These are phyloP conservation scores for Empidonax alnorum DNA, from an alignment of 2,113 vertebrate species.

Conservation along the genomic window DNA sequence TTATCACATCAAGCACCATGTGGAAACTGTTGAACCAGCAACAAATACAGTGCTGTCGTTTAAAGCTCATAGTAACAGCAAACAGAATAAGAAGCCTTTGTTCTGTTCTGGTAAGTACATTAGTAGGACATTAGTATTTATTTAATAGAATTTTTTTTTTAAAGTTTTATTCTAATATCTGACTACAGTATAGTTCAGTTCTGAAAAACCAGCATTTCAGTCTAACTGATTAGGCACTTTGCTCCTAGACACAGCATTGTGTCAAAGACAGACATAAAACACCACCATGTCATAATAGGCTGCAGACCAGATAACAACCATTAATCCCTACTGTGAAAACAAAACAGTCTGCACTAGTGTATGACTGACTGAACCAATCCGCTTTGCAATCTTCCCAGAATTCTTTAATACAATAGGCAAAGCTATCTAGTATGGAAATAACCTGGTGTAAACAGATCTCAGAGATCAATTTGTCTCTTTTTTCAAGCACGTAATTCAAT, in stretches of 20 bases:
- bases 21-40: neutral
- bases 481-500: neutral
- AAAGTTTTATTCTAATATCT: neutral
- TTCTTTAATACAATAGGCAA: neutral
- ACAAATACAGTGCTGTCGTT: neutral
- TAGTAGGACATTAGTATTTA: neutral
- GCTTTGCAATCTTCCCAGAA: neutral
- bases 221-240: constrained; percentile 13
- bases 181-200: neutral
- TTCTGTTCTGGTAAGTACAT: neutral
- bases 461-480: neutral
- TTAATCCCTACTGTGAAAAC: constrained; percentile 40
- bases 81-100: neutral
- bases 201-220: constrained; percentile 3
- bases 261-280: constrained; percentile 37
- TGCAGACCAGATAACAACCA: constrained; percentile 49
- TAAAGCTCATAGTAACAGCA: neutral
- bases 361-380: neutral
- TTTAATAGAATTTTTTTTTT: neutral
- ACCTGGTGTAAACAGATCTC: neutral
- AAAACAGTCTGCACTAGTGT: neutral
- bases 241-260: constrained; percentile 28
- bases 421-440: neutral
- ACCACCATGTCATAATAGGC: constrained; percentile 34
- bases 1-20: neutral